Percentiles rank a stretch among this genome's conserved stretches.
phyloP scores from a whole-genome alignment of 2,888 invertebrate genomes.

The Xylota segnis region DNA sequence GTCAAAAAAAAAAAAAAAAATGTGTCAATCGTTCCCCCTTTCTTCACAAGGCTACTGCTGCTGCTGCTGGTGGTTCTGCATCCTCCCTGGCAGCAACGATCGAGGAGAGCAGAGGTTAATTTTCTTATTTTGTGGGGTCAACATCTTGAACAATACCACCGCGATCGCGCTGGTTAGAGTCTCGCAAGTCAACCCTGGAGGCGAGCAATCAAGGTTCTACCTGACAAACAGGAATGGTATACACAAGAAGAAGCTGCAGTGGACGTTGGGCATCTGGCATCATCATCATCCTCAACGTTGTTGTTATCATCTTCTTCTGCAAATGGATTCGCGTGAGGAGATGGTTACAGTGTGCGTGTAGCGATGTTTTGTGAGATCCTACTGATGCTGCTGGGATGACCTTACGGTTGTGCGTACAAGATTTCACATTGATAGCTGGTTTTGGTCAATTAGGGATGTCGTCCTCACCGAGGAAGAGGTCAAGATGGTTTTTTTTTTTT shows the following conservation, averaged over 20 bases:
- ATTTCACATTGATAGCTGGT: slow-evolving; percentile 64
- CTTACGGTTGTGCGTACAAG: slow-evolving; percentile 68
- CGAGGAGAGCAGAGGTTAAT: slow-evolving; percentile 73
- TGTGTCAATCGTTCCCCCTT: slow-evolving; percentile 65
- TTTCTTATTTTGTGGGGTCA: slow-evolving; percentile 76
- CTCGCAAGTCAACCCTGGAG: slow-evolving; percentile 54
- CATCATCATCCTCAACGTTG: neutral
- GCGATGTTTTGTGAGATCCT: slow-evolving; percentile 33
- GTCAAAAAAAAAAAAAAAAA: slow-evolving; percentile 26
- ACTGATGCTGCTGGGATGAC: slow-evolving; percentile 56
- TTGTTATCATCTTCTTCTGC: slow-evolving; percentile 41
- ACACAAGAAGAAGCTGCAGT: slow-evolving; percentile 34
- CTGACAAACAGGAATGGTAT: slow-evolving; percentile 69
- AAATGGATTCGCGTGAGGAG: slow-evolving; percentile 44
- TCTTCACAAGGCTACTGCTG: slow-evolving; percentile 16
- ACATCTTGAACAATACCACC: slow-evolving; percentile 71
- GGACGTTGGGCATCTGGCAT: slow-evolving; percentile 67
- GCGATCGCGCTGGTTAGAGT: slow-evolving; percentile 18
- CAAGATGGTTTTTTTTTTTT: slow-evolving; percentile 32
- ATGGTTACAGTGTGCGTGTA: slow-evolving; percentile 18
- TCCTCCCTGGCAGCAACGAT: slow-evolving; percentile 33
- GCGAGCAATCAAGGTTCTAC: slow-evolving; percentile 65
- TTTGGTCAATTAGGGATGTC: slow-evolving; percentile 67
- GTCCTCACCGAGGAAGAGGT: slow-evolving; percentile 50
- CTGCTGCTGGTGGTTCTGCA: slow-evolving; percentile 7